Percentiles rank a stretch among this genome's conserved stretches.
These are phyloP conservation scores for Rana temporaria DNA, from an alignment of 2,113 vertebrate species.

Conservation along the genomic window DNA sequence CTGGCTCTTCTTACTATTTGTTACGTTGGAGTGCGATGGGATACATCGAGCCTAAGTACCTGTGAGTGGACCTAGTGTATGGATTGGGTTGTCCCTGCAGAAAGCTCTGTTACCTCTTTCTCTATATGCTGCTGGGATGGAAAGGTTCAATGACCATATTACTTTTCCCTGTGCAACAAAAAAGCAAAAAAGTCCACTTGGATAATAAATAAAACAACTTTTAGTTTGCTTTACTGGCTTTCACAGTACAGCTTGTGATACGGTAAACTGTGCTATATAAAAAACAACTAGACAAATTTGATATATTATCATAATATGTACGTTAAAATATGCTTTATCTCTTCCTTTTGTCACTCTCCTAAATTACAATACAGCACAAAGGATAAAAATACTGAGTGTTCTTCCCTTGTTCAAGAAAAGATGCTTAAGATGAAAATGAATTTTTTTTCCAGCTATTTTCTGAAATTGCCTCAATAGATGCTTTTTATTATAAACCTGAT, in stretches of 20 bases:
- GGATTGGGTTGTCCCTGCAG: no score
- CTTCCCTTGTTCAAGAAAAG: neutral
- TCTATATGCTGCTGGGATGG: no score
- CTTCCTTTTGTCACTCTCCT: neutral
- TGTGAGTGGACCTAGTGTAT: no score
- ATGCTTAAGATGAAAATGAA: neutral
- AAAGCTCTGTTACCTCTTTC: no score
- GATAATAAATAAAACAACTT: no score
- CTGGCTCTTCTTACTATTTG: no score
- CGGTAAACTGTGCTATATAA: neutral
- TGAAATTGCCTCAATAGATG: neutral
- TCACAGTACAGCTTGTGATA: neutral
- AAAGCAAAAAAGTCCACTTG: no score
- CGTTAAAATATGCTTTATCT: constrained; percentile 1
- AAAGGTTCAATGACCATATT: no score
- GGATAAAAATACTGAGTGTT: constrained; percentile 5
- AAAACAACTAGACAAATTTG: neutral
- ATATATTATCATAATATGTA: neutral
- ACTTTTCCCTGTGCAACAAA: no score
- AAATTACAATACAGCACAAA: neutral
- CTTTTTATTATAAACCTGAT: constrained; percentile 13
- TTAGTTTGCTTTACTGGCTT: neutral
- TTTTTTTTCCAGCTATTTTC: neutral
- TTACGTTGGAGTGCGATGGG: no score
- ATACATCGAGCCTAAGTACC: no score